phyloP scores from a whole-genome alignment of 2,797 vertebrate species.

The Tachyglossus aculeatus region DNA sequence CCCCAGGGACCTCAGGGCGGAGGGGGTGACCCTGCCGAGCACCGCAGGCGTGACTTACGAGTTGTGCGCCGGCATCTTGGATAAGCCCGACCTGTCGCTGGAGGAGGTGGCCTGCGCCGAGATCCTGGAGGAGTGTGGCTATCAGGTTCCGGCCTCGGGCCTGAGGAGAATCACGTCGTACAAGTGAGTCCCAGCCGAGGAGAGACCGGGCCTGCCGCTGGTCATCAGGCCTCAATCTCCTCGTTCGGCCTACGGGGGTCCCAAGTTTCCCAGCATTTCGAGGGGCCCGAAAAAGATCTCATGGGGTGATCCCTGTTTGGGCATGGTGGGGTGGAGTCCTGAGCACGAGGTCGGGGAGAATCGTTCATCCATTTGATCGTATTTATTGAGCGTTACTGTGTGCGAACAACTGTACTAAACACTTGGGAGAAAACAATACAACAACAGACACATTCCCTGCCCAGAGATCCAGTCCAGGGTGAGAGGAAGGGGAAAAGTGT shows the following conservation, averaged over 20 bases:
- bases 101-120: slow-evolving; percentile 91
- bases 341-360: no score
- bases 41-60: slow-evolving; percentile 86
- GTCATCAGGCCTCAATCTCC: not conserved
- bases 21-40: slow-evolving; percentile 76
- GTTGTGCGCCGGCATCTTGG: slow-evolving; percentile 91
- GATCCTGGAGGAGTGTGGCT: slow-evolving; percentile 93
- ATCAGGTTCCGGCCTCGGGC: slow-evolving; percentile 75
- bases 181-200: slow-evolving; percentile 74
- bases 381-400: no score
- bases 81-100: slow-evolving; percentile 87
- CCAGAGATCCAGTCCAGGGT: no score
- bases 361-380: no score
- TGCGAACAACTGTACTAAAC: no score
- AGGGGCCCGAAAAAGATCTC: slow-evolving; percentile 20
- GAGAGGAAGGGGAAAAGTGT: no score
- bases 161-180: slow-evolving; percentile 87
- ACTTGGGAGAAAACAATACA: no score
- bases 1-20: slow-evolving; percentile 29
- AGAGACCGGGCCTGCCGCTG: not conserved
- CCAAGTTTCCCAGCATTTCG: slow-evolving; percentile 17
- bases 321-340: rapidly evolving
- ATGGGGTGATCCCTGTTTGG: no score
- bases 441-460: no score
- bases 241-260: no score